A percentile compares a stretch with the other conserved stretches of the same genome.
These are phyloP conservation scores for Erethizon dorsatum DNA, from an alignment of 2,797 vertebrate genomes.

Conservation along the genomic window DNA sequence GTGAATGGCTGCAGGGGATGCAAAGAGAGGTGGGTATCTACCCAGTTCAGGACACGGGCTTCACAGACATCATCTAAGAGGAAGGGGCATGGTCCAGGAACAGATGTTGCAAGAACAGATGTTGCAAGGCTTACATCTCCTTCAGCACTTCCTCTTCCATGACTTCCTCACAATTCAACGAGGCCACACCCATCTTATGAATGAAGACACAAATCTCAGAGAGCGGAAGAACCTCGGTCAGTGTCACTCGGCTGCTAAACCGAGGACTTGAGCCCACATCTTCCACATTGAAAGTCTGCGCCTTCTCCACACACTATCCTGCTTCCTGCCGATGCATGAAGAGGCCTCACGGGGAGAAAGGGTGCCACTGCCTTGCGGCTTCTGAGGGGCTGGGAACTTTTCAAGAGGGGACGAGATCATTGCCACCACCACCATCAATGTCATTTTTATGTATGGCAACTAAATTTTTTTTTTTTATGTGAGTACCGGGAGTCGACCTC, in stretches of 20 bases:
- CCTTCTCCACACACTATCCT: background rate
- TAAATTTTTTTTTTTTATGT: background rate
- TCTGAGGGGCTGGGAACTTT: background rate
- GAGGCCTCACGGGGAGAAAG: background rate
- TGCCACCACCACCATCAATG: background rate
- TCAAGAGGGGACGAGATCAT: background rate
- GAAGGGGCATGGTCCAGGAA: background rate
- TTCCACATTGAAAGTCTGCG: background rate
- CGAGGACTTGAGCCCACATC: background rate
- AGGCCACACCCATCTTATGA: background rate
- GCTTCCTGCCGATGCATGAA: background rate
- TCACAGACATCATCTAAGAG: background rate
- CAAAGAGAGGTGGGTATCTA: background rate
- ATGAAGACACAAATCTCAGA: constrained; percentile 37
- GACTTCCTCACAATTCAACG: background rate
- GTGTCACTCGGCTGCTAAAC: background rate
- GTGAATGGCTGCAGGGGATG: background rate
- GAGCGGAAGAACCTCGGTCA: background rate
- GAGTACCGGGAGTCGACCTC: too few species aligned
- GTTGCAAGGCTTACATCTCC: background rate
- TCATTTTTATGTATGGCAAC: background rate
- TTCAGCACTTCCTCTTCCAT: background rate
- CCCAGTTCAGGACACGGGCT: too few species aligned
- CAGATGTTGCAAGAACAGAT: background rate
- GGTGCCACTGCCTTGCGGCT: background rate